Evolutionary conservation across 53 echinoderm and acorn worm genomes (phyloP), one percentile per base, ranked within the genome.

Genomic region (Stichopus horrens): DNA sequence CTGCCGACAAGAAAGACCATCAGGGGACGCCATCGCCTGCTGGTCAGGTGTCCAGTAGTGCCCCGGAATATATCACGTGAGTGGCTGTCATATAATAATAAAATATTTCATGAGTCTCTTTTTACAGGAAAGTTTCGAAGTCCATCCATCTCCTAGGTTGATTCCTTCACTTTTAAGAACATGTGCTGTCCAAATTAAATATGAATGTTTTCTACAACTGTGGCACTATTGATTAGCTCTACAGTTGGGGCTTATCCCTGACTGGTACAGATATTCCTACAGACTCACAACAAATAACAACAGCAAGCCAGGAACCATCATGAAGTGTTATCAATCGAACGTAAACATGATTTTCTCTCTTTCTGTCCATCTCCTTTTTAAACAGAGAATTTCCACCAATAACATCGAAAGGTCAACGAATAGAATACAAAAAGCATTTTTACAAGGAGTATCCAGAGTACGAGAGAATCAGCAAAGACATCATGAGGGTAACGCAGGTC

Each of bases 341-440:
- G 37, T 37, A 37, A 37, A 37, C 37, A 37, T 37, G 37, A 37
- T 63, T 0, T 13, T 10, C 14, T 60, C 60, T 60, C 60, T 63
- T 4, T 63, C 16, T 0, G 7, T 63, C 0, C 63, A 63, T 63
- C 16, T 63, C 63, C 7, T 37, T 37, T 37, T 37, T 37, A 37
- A 63, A 63, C 90, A 97, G 97, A 88, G 90, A 95, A 65, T 95
- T 92, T 90, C 90, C 88, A 82, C 83, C 86, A 58, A 95, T 97
- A 74, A 92, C 90, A n/a, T 78, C 92, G 7, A 84, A 89, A 18
- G 97, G 95, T 55, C 95, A 95, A 74, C 90, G 95, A 65, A 91
- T 85, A 21, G 83, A 74, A 65, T 95, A 97, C 89, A 97, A 94
- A 78, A 93, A 95, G 23, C 90, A 91, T 8, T 95, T 97, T 89